Percentiles rank a stretch among this genome's conserved stretches.
Evolutionary conservation across 2,888 invertebrate genomes (phyloP).

Genomic region (Lasioglossum calceatum): DNA sequence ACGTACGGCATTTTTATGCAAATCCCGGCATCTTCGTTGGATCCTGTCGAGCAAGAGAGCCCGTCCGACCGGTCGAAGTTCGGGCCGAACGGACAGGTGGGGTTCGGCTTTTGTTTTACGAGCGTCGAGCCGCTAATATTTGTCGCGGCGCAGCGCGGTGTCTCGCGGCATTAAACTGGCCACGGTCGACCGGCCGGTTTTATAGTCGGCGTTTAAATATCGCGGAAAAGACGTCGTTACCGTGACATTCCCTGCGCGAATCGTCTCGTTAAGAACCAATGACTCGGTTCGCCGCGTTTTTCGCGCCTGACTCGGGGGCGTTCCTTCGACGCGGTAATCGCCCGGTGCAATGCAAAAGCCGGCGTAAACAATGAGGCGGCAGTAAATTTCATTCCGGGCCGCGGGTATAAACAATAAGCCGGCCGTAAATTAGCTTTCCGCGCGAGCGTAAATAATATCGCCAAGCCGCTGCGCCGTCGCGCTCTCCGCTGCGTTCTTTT

Average conservation of each 20-base stretch:
- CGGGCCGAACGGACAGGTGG: slow-evolving; percentile 37
- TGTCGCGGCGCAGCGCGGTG: slow-evolving; percentile 66
- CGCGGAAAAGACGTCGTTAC: slow-evolving; percentile 55
- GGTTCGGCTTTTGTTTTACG: slow-evolving; percentile 76
- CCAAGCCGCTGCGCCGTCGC: no score
- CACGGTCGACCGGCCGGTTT: slow-evolving; percentile 63
- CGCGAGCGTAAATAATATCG: slow-evolving; percentile 21
- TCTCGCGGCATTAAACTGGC: slow-evolving; percentile 61
- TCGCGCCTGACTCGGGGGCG: slow-evolving; percentile 18
- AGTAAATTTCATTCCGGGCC: slow-evolving; percentile 21
- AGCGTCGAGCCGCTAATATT: slow-evolving; percentile 75
- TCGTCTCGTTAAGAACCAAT: slow-evolving; percentile 50
- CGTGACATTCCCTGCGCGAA: not conserved
- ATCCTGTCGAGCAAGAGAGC: slow-evolving; percentile 65
- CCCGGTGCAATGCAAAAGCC: slow-evolving; percentile 6
- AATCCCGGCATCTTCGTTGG: slow-evolving; percentile 67
- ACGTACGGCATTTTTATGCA: slow-evolving; percentile 79
- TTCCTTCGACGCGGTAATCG: slow-evolving; percentile 10
- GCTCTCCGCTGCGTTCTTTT: not conserved
- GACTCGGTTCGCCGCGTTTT: slow-evolving; percentile 28
- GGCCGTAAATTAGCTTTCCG: slow-evolving; percentile 23
- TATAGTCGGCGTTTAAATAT: slow-evolving; percentile 67
- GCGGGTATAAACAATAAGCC: slow-evolving; percentile 28
- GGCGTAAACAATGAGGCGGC: slow-evolving; percentile 19
- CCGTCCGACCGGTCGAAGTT: slow-evolving; percentile 69